Evolutionary conservation across 1,140 invertebrate species (phyloP).

Genomic region (Drosophila sproati): DNA sequence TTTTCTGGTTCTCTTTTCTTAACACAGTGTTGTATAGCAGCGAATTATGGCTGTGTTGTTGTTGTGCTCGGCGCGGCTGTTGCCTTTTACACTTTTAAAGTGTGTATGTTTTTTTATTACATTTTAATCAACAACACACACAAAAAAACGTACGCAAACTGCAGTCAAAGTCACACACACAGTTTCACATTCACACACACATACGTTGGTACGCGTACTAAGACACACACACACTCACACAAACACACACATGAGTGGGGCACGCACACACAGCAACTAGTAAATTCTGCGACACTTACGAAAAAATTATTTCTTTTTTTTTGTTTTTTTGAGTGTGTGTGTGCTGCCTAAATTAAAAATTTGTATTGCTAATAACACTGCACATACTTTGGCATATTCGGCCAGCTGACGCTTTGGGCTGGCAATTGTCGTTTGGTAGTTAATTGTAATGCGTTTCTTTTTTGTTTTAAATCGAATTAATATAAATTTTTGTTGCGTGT

Average conservation of each 20-base stretch:
- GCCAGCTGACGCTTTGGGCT: slow-evolving; percentile 37
- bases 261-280: slow-evolving; percentile 75
- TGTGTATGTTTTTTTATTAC: slow-evolving; percentile 44
- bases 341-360: slow-evolving; percentile 44
- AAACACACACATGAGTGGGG: slow-evolving; percentile 32
- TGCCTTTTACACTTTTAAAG: slow-evolving; percentile 44
- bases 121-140: slow-evolving; percentile 44
- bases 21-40: slow-evolving; percentile 38
- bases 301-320: slow-evolving; percentile 55
- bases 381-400: slow-evolving; percentile 36
- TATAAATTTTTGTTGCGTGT: slow-evolving; percentile 54
- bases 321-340: slow-evolving; percentile 24
- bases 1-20: slow-evolving; percentile 36
- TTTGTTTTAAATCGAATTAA: slow-evolving; percentile 46
- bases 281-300: slow-evolving; percentile 77
- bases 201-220: slow-evolving; percentile 44
- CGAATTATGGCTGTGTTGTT: slow-evolving; percentile 36
- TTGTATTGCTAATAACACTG: slow-evolving; percentile 59
- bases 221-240: slow-evolving; percentile 43
- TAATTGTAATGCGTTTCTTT: slow-evolving; percentile 25
- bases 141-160: slow-evolving; percentile 61
- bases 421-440: slow-evolving; percentile 33
- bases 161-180: slow-evolving; percentile 76
- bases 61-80: slow-evolving; percentile 36
- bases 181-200: slow-evolving; percentile 34